Percentiles rank a stretch among this genome's conserved stretches.
phyloP scores from a whole-genome alignment of 2,113 vertebrate species.

The Eptesicus fuscus region DNA sequence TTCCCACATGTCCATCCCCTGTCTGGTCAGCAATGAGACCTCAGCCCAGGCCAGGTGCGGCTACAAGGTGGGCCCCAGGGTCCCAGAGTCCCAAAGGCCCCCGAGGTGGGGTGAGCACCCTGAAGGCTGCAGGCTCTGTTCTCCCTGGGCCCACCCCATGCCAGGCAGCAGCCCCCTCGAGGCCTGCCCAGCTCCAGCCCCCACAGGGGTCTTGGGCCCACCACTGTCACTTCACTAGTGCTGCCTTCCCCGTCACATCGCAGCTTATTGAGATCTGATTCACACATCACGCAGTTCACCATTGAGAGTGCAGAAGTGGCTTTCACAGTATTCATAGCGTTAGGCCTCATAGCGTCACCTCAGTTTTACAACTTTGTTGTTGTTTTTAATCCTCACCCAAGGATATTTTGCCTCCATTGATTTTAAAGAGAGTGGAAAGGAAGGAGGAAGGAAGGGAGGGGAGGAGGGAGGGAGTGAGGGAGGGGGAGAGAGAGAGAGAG shows the following conservation, averaged over 20 bases:
- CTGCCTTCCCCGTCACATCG: not conserved
- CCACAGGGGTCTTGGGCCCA: not conserved
- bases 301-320: accelerated
- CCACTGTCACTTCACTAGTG: not conserved
- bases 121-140: not conserved
- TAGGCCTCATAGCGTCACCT: not conserved
- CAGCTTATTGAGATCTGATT: not conserved
- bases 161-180: not conserved
- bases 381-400: too few relatives aligned
- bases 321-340: not conserved
- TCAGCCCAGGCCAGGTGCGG: not conserved
- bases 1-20: not conserved
- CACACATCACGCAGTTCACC: not conserved
- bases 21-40: not conserved
- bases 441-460: too few relatives aligned
- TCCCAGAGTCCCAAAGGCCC: not conserved
- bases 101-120: accelerated
- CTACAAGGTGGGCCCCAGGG: not conserved
- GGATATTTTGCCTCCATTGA: not conserved
- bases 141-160: not conserved
- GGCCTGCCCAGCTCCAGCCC: not conserved
- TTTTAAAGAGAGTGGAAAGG: too few relatives aligned
- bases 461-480: too few relatives aligned
- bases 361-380: not conserved
- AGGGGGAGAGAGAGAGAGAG: too few relatives aligned